phyloP scores from a whole-genome alignment of 2,797 vertebrate species.

The Enteromius argenteus region DNA sequence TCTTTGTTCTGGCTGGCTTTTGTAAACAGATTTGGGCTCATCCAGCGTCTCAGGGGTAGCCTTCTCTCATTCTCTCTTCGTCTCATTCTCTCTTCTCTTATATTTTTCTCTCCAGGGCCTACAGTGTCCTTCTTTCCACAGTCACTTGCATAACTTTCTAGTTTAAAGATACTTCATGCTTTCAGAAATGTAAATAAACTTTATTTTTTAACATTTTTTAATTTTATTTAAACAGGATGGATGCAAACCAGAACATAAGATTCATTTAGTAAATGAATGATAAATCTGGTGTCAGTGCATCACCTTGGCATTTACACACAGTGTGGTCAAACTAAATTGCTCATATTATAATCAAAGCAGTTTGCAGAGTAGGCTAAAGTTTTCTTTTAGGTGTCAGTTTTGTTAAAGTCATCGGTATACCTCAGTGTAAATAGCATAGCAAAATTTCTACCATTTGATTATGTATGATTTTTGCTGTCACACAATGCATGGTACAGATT shows the following conservation, averaged over 20 bases:
- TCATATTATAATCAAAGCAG: not conserved
- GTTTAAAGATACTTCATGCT: not conserved
- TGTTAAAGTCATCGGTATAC: not conserved
- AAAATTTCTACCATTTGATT: not conserved
- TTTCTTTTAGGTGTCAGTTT: not conserved
- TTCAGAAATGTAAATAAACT: not conserved
- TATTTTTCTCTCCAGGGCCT: conserved; percentile 32
- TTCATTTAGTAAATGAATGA: not conserved
- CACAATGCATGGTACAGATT: too few relatives aligned
- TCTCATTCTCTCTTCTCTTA: conserved; percentile 31
- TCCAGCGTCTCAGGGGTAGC: conserved; percentile 40
- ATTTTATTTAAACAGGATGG: not conserved
- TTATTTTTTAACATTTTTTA: not conserved
- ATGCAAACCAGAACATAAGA: not conserved
- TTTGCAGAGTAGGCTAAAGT: not conserved
- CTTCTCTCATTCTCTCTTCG: conserved; percentile 4
- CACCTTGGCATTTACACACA: not conserved
- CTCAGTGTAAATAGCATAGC: not conserved
- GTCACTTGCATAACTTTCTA: conserved; percentile 9
- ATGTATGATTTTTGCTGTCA: too few relatives aligned
- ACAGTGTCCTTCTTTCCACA: conserved; percentile 49
- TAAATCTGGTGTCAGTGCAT: not conserved
- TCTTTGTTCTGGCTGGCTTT: conserved; percentile 47
- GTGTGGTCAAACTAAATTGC: not conserved
- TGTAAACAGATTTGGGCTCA: conserved; percentile 46